Base-by-base conservation (phyloP, 2,797 vertebrate species). In the Scyliorhinus canicula region DNA sequence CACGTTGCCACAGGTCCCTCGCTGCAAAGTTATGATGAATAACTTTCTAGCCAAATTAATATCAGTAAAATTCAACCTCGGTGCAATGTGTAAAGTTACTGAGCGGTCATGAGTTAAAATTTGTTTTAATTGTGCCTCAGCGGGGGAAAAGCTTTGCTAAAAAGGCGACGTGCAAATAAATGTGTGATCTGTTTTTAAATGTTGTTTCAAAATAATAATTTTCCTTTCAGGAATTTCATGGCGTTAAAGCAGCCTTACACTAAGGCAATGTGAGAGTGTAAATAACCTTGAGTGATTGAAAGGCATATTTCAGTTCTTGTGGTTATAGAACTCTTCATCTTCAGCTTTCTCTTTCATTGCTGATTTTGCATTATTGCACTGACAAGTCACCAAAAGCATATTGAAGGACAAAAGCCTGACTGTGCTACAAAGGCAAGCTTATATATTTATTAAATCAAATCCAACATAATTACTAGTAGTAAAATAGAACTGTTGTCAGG, bases 201-300 rank as follows among this genome's bases (percentile, higher is more conserved):
- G 52, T 94, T 94, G 47, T 74, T 74, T 55, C 93, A 94, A 35
- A 94, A 94, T 94, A 74, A 94, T 69, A 0, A 55, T 94, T 69
- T 71, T 74, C 65, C 24, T 94, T 91, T 65, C 88, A 91, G 74
- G 31, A 28, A 28, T 74, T 74, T 94, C 67, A 74, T 31, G 31
- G 67, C 28, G 3, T 74, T 16, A 94, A 52, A 74, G 44, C 65
- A 69, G 16, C 44, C 11, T 71, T 35, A 67, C 67, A 74, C 40
- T 60, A n/a, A 60, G 60, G 57, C 55, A 60, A 90, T 57, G n/a
- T 60, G 35, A 57, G 67, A 94, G 52, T 94, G 67, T 74, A 94
- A 94, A 94, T 94, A 94, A 94, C 65, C 65, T 94, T 94, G 93
- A 94, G 28, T 94, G 93, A 52, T 74, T 94, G 93, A 94, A 94